These are phyloP conservation scores for Manacus vitellinus DNA, from an alignment of 2,113 vertebrate genomes.

Conservation along the genomic window DNA sequence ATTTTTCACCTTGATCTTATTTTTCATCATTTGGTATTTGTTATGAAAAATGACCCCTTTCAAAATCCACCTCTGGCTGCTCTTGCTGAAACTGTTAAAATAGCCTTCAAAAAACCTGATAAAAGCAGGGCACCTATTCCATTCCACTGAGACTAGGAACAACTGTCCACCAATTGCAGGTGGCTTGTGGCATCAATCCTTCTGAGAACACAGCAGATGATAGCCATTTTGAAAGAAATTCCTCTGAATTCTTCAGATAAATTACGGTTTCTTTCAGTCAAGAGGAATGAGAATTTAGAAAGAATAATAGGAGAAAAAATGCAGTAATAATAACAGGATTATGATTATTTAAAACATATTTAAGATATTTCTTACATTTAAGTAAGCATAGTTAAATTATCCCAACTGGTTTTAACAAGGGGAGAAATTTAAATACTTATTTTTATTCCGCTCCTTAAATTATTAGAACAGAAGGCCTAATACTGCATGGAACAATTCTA, in stretches of 20 bases:
- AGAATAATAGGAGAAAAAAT: not conserved
- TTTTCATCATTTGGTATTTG: not conserved
- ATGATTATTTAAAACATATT: not conserved
- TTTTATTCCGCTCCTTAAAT: not conserved
- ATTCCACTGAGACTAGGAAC: not conserved
- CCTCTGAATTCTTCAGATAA: not conserved
- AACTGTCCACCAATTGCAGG: not conserved
- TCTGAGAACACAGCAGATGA: not conserved
- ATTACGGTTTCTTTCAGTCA: not conserved
- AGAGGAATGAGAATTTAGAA: not conserved
- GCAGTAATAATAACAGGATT: not conserved
- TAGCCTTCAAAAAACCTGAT: not conserved
- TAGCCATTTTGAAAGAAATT: not conserved
- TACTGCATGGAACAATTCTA: not conserved
- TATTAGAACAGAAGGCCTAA: not conserved
- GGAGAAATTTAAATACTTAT: not conserved
- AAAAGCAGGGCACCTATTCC: not conserved
- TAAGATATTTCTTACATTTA: not conserved
- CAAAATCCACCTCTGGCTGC: not conserved
- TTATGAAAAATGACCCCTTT: not conserved
- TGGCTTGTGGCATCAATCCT: not conserved
- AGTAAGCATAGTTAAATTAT: not conserved
- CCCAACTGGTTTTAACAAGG: not conserved
- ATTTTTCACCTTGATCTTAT: not conserved
- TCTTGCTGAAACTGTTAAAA: not conserved